Conservation (phyloP, 2,797 vertebrate genomes). For the Nasua narica region DNA sequence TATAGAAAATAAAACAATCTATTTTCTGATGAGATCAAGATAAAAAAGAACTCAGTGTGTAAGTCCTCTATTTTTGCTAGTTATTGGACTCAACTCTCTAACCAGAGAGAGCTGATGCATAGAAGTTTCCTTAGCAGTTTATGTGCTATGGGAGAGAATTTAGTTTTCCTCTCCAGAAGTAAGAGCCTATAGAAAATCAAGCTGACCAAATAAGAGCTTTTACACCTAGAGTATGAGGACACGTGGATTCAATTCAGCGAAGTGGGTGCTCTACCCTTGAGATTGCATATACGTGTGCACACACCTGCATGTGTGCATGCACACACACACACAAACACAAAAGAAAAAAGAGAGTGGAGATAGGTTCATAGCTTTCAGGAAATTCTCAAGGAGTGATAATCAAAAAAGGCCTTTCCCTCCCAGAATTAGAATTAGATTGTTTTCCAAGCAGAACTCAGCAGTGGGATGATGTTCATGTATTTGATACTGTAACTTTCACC, state of each 20-base stretch:
- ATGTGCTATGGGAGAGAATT: neutral
- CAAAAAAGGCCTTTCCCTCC: neutral
- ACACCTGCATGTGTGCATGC: accelerated
- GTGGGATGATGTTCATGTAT: neutral
- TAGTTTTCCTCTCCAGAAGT: neutral
- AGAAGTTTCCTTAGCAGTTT: neutral
- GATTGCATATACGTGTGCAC: neutral
- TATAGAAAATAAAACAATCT: neutral
- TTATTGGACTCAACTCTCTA: neutral
- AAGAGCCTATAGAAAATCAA: neutral
- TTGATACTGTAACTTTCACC: neutral
- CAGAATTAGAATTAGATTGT: neutral
- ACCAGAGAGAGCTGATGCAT: neutral
- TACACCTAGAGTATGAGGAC: neutral
- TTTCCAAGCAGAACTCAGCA: slow-evolving; percentile 33
- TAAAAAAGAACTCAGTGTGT: neutral
- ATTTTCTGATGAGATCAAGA: neutral
- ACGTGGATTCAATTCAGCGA: neutral
- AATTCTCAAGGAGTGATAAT: neutral
- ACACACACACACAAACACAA: neutral
- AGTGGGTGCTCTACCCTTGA: neutral
- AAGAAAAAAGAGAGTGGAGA: too few relatives aligned
- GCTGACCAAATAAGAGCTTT: neutral
- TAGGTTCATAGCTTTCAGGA: neutral
- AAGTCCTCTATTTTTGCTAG: neutral